phyloP scores from a whole-genome alignment of 2,888 invertebrate genomes.

The Agrochola circellaris region DNA sequence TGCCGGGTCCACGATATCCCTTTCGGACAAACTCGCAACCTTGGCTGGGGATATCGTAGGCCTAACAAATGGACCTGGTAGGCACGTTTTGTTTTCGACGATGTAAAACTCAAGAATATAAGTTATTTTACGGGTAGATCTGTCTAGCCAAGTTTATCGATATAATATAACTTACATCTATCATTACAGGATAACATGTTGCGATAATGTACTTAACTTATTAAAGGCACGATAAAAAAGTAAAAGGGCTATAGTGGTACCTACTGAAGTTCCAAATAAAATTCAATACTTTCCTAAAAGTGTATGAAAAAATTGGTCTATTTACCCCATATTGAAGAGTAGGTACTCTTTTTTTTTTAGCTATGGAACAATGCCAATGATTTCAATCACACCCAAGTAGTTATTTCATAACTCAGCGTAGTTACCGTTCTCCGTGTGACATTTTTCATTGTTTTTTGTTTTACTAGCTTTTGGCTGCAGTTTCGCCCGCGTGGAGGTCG shows the following conservation, averaged over 20 bases:
- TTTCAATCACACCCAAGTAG: background rate
- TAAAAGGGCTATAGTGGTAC: background rate
- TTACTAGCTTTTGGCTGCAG: background rate
- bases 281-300: background rate
- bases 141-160: slow-evolving; percentile 2
- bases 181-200: too few species aligned
- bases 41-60: background rate
- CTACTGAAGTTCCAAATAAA: background rate
- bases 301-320: background rate
- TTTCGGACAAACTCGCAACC: too few species aligned
- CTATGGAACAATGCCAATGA: background rate
- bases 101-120: background rate
- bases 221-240: background rate
- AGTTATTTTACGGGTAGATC: background rate
- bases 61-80: background rate
- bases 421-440: background rate
- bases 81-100: background rate
- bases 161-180: too few species aligned
- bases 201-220: too few species aligned
- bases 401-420: background rate
- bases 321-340: background rate
- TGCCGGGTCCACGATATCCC: too few species aligned
- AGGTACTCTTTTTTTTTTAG: background rate
- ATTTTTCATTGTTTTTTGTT: too few species aligned
- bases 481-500: background rate